A percentile compares a stretch with the other conserved stretches of the same genome.
Evolutionary conservation across 2,888 invertebrate genomes (phyloP).

Genomic region (Lasioglossum oenotherae): DNA sequence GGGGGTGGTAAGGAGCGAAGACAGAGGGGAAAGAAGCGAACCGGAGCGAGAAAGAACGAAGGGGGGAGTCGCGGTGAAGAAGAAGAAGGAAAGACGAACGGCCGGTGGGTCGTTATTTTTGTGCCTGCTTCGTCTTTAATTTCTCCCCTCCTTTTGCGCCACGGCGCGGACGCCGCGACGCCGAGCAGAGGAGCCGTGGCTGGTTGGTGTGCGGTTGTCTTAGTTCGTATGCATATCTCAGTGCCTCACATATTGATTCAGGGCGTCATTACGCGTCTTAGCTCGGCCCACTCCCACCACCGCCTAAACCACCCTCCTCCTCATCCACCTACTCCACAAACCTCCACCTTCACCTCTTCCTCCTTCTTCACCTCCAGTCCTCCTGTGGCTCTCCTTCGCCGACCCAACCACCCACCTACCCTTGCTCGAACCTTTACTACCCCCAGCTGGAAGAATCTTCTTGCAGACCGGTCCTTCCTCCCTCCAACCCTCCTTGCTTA

Average conservation of each 20-base stretch:
- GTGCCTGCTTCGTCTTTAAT: conserved; percentile 85
- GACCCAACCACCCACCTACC: conserved; percentile 67
- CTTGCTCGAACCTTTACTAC: conserved; percentile 69
- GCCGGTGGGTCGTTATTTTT: conserved; percentile 83
- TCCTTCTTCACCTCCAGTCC: conserved; percentile 67
- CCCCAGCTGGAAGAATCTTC: conserved; percentile 73
- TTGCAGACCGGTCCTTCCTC: conserved; percentile 70
- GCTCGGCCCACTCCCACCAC: conserved; percentile 79
- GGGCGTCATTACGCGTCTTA: conserved; percentile 84
- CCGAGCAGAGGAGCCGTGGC: conserved; percentile 70
- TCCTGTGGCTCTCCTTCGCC: conserved; percentile 73
- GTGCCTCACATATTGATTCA: conserved; percentile 84
- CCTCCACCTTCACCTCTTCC: conserved; percentile 62
- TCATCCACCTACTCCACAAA: conserved; percentile 51
- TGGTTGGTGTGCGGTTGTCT: conserved; percentile 80
- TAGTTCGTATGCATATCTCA: conserved; percentile 85
- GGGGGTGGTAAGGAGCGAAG: conserved; percentile 55
- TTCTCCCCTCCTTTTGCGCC: conserved; percentile 79
- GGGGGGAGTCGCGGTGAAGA: background rate
- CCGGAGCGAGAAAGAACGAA: conserved; percentile 29
- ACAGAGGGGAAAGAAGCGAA: conserved; percentile 42
- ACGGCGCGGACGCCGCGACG: conserved; percentile 74
- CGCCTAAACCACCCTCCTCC: conserved; percentile 72
- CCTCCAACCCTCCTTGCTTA: conserved; percentile 36
- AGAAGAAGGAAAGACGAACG: conserved; percentile 51